phyloP scores from a whole-genome alignment of 2,888 invertebrate species.

The Catocala fraxini region DNA sequence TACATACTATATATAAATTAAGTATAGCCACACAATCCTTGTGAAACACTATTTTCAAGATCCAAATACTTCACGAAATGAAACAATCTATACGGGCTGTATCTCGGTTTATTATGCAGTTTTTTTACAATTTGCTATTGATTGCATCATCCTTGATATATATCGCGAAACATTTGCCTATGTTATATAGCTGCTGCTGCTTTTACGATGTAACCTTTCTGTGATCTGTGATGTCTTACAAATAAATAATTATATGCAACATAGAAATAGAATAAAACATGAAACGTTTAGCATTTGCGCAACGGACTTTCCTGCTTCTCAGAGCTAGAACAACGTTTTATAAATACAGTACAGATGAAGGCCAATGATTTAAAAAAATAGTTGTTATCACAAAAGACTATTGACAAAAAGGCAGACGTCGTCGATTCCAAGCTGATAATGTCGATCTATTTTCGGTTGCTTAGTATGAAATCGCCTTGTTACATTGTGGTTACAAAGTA shows the following conservation, averaged over 20 bases:
- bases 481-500: conserved; percentile 58
- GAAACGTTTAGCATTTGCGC: conserved; percentile 37
- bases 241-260: conserved; percentile 4
- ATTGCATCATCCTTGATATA: background rate
- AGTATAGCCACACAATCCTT: too few species aligned
- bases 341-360: conserved; percentile 70
- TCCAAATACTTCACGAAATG: too few species aligned
- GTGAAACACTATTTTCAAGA: too few species aligned
- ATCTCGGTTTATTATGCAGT: background rate
- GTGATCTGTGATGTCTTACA: background rate
- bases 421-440: conserved; percentile 66
- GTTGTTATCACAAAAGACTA: conserved; percentile 63
- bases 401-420: conserved; percentile 63
- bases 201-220: background rate
- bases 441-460: conserved; percentile 68
- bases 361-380: conserved; percentile 66
- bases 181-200: too few species aligned
- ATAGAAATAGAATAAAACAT: conserved; percentile 34
- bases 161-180: background rate
- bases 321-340: conserved; percentile 47
- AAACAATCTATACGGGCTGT: too few species aligned
- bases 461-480: conserved; percentile 61
- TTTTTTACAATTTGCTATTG: background rate
- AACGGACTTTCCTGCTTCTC: conserved; percentile 39
- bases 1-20: too few species aligned